A percentile compares a stretch with the other conserved stretches of the same genome.
Conservation (phyloP, 2,888 invertebrate species). For the Agrotis exclamationis region DNA sequence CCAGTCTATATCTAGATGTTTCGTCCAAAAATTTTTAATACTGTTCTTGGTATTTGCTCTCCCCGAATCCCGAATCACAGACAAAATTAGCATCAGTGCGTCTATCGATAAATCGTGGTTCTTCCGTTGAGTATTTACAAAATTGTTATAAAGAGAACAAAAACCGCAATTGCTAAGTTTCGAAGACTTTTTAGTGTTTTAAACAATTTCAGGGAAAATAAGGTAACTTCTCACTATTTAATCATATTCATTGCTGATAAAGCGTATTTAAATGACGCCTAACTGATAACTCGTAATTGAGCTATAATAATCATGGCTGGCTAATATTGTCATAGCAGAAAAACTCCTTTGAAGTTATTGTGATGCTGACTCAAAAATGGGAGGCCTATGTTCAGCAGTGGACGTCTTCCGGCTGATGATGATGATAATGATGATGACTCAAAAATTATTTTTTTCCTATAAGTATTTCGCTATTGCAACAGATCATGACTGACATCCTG, state of each 20-base stretch:
- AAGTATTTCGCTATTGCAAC: no score
- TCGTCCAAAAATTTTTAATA: conserved; percentile 23
- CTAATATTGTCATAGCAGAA: conserved; percentile 6
- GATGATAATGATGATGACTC: no score
- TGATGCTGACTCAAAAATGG: no score
- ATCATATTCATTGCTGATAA: background rate
- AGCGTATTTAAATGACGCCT: background rate
- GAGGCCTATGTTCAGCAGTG: no score
- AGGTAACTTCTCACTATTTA: background rate
- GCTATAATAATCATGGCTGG: background rate
- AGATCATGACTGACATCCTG: no score
- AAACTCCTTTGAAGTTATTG: background rate
- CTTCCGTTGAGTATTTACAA: conserved; percentile 12
- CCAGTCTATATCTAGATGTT: conserved; percentile 37
- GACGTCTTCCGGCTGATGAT: no score
- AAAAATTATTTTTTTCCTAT: no score
- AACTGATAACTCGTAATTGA: background rate
- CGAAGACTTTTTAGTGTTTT: background rate
- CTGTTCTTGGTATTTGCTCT: conserved; percentile 43
- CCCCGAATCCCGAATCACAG: conserved; percentile 28
- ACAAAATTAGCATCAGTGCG: conserved; percentile 40
- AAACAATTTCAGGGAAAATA: background rate
- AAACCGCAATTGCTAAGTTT: background rate
- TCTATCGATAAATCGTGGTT: conserved; percentile 17
- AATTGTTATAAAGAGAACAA: conserved; percentile 3